Percentiles rank a stretch among this genome's conserved stretches.
Evolutionary conservation across 2,888 invertebrate species (phyloP).

Genomic region (Pristionchus arcanus): DNA sequence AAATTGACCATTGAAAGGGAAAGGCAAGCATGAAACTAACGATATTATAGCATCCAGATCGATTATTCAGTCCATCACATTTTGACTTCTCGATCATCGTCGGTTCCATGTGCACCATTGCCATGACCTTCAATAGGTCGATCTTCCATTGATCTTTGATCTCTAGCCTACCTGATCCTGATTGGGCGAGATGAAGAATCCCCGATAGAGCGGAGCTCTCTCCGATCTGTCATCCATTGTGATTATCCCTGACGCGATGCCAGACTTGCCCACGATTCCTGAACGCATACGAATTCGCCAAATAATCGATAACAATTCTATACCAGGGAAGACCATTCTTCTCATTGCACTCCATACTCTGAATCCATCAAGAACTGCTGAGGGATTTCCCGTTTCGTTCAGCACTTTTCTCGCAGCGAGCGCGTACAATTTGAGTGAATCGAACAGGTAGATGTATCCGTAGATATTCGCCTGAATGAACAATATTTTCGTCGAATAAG

Average conservation of each 20-base stretch:
- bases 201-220: conserved; percentile 34
- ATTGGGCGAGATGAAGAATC: conserved; percentile 49
- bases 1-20: background rate
- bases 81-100: conserved; percentile 63
- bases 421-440: conserved; percentile 71
- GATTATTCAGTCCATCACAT: conserved; percentile 68
- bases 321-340: conserved; percentile 71
- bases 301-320: no score
- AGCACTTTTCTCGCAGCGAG: conserved; percentile 67
- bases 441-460: conserved; percentile 69
- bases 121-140: conserved; percentile 58
- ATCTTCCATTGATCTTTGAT: background rate
- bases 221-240: conserved; percentile 42
- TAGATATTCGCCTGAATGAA: conserved; percentile 65
- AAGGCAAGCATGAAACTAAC: conserved; percentile 40
- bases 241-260: conserved; percentile 26
- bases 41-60: conserved; percentile 70
- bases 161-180: conserved; percentile 54
- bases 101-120: conserved; percentile 72
- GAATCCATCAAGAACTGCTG: conserved; percentile 71
- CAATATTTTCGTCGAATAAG: no score
- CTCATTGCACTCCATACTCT: conserved; percentile 76
- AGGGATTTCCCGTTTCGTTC: conserved; percentile 64
- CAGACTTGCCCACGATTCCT: conserved; percentile 31
- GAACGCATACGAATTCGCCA: no score